These are phyloP conservation scores for Mythimna lalbum DNA, from an alignment of 2,888 invertebrate genomes.

Conservation along the genomic window DNA sequence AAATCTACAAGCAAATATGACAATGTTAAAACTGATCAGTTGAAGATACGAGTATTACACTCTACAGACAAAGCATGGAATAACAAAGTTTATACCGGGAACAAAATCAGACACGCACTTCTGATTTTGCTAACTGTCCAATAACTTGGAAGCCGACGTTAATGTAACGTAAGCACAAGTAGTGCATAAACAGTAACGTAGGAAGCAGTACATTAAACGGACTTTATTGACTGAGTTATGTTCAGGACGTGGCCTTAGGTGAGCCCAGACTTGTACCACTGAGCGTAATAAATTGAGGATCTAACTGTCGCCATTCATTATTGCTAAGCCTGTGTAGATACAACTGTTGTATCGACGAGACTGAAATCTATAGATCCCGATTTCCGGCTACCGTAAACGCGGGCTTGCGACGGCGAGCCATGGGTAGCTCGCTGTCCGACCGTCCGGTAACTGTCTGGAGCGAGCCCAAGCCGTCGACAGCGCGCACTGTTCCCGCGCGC, in stretches of 20 bases:
- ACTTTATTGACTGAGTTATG: conserved; percentile 45
- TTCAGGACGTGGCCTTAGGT: conserved; percentile 31
- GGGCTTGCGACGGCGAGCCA: no score
- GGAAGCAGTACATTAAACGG: conserved; percentile 43
- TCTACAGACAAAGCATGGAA: background rate
- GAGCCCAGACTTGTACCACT: conserved; percentile 20
- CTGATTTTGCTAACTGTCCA: conserved; percentile 10
- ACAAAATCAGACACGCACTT: conserved; percentile 21
- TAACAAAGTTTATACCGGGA: conserved; percentile 6
- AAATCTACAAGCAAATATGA: background rate
- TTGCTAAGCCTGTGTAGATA: conserved; percentile 22
- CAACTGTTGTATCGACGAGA: conserved; percentile 15
- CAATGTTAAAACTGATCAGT: background rate
- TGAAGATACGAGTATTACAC: no score
- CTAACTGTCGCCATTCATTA: conserved; percentile 47
- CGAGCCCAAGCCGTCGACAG: no score
- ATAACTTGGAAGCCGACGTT: conserved; percentile 23
- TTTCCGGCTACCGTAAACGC: no score
- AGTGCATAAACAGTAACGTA: conserved; percentile 36
- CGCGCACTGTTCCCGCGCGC: no score
- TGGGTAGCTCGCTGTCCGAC: no score
- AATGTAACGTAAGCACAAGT: conserved; percentile 26
- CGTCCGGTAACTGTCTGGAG: no score
- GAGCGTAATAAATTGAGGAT: conserved; percentile 45
- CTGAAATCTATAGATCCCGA: background rate